These are phyloP conservation scores for Malacosoma neustria DNA, from an alignment of 2,888 invertebrate genomes.

Conservation along the genomic window DNA sequence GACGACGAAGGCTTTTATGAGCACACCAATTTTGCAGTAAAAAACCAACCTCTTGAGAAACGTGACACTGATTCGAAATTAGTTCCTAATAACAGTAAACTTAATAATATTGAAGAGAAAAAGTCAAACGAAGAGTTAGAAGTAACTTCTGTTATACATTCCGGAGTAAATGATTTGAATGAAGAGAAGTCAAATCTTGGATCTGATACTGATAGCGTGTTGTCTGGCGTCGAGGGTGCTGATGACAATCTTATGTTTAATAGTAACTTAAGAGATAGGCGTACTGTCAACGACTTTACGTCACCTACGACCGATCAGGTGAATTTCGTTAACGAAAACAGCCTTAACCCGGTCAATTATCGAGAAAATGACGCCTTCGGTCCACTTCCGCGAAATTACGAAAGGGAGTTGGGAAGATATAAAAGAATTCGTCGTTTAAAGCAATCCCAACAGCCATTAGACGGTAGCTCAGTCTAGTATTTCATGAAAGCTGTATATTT, in stretches of 20 bases:
- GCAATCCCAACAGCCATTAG: conserved; percentile 15
- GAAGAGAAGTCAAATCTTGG: conserved; percentile 36
- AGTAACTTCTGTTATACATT: too few species aligned
- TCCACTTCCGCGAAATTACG: conserved; percentile 36
- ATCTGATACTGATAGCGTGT: conserved; percentile 50
- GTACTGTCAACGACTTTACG: conserved; percentile 25
- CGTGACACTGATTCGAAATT: background rate
- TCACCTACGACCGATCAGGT: conserved; percentile 20
- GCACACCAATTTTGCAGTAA: conserved; percentile 33
- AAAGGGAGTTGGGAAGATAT: conserved; percentile 43
- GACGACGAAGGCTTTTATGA: conserved; percentile 67
- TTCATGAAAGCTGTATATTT: background rate
- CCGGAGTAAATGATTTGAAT: conserved; percentile 4
- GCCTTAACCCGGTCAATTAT: conserved; percentile 31
- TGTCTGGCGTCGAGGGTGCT: conserved; percentile 51
- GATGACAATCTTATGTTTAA: conserved; percentile 58
- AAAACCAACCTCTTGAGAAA: conserved; percentile 8
- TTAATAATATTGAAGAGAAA: background rate
- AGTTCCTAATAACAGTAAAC: background rate
- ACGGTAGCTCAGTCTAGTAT: background rate
- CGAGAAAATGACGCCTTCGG: conserved; percentile 52
- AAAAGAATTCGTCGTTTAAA: conserved; percentile 57
- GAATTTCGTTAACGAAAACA: conserved; percentile 23
- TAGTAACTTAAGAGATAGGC: conserved; percentile 33
- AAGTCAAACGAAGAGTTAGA: background rate